Percentiles rank a stretch among this genome's conserved stretches.
Evolutionary conservation across 1,140 invertebrate genomes (phyloP).

Genomic region (Eupeodes corollae): DNA sequence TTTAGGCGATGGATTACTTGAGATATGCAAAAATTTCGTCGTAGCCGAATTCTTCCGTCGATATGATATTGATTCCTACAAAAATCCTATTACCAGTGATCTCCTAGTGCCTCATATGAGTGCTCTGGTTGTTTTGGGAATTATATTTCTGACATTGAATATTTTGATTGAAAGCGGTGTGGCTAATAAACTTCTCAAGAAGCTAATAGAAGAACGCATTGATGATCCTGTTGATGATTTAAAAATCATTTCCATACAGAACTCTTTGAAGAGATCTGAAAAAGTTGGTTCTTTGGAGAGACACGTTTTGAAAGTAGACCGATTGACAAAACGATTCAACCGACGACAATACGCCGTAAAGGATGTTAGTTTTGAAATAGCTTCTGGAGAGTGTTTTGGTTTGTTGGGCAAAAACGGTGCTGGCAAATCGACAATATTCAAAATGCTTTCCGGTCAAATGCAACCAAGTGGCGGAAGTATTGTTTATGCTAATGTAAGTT

Average conservation of each 20-base stretch:
- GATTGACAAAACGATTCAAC: constrained; percentile 23
- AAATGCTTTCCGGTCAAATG: constrained; percentile 58
- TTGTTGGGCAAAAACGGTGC: constrained; percentile 63
- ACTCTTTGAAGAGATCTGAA: constrained; percentile 10
- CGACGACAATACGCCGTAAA: constrained; percentile 25
- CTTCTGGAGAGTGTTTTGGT: constrained; percentile 52
- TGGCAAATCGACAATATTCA: constrained; percentile 63
- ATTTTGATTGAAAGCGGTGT: constrained; percentile 44
- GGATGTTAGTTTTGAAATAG: constrained; percentile 29
- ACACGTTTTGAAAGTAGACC: constrained; percentile 24
- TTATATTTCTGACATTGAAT: constrained; percentile 42
- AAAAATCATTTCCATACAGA: constrained; percentile 21
- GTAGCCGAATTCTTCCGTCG: constrained; percentile 41
- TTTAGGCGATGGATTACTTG: constrained; percentile 48
- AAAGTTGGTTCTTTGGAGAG: constrained; percentile 1
- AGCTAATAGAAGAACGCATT: constrained; percentile 11
- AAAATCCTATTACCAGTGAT: constrained; percentile 44
- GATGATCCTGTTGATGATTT: constrained; percentile 20
- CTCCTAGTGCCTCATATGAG: constrained; percentile 44
- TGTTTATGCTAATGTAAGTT: constrained; percentile 36
- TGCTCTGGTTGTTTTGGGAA: constrained; percentile 41
- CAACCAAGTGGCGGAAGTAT: constrained; percentile 41
- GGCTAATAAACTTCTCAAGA: constrained; percentile 15
- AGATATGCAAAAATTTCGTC: constrained; percentile 55
- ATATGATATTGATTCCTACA: constrained; percentile 56